Evolutionary conservation across 2,113 vertebrate species (phyloP), one percentile per base, ranked within the genome.

Genomic region (Tetrao urogallus): DNA sequence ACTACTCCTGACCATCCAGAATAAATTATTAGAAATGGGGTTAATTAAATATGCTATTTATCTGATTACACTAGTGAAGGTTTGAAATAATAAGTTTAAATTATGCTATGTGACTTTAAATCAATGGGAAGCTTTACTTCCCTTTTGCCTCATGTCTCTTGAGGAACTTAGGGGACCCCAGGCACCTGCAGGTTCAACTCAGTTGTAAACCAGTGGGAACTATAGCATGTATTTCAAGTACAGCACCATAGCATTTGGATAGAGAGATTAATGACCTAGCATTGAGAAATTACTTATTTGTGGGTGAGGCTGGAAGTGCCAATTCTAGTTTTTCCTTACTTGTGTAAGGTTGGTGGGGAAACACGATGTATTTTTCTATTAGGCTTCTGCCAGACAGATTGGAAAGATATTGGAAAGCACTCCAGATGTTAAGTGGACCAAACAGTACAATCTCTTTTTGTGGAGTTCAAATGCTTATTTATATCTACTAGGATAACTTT

Each of bases 31-130:
- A 86, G 63, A 65, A 78, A 40, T 10, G 38, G 72, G 70, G 70
- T 92, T 95, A 87, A 92, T 93, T 96, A 94, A 85, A 82, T 77
- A 76, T 80, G 87, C 57, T 86, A 66, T 90, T 94, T 78, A 81
- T 74, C 85, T 83, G 28, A 82, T 90, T 36, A 20, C 20, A n/a
- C 74, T 64, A 82, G 57, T 34, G 69, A 78, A 79, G 28, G 38
- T 67, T 92, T 88, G 71, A 95, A 92, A 69, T 84, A 67, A 13
- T 73, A 71, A 54, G 17, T 54, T 60, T 76, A 79, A 88, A 64
- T 80, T 85, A 63, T 58, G 28, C 42, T 54, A 22, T 27, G 7
- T 14, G 4, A 8, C 67, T 84, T 76, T 43, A 77, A 85, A 84
- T 93, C 71, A 25, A 13, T 74, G 40, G 27, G 24, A 70, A 76